These are phyloP conservation scores for Koerneria pararmatus DNA, from an alignment of 2,888 invertebrate species.

Conservation along the genomic window DNA sequence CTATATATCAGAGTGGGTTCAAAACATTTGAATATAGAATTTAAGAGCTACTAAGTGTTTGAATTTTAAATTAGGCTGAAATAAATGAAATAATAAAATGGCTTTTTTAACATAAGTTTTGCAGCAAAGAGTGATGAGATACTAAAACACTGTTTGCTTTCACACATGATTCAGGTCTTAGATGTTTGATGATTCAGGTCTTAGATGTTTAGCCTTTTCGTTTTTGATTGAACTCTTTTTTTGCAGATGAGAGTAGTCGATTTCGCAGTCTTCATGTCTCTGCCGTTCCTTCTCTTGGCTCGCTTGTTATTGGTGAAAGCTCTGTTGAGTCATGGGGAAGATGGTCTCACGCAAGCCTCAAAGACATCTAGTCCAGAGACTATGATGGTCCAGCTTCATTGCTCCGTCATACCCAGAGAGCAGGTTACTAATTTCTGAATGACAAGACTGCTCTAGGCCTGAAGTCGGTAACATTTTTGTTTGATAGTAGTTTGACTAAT, in stretches of 20 bases:
- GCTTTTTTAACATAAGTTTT: background rate
- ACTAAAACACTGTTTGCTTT: too few relatives aligned
- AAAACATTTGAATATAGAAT: too few relatives aligned
- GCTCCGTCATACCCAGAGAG: constrained; percentile 39
- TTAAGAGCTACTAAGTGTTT: too few relatives aligned
- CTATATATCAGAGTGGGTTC: too few relatives aligned
- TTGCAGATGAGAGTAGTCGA: constrained; percentile 45
- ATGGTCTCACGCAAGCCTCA: constrained; percentile 10
- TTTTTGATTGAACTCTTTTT: background rate
- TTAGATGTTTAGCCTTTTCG: background rate
- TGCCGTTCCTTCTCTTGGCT: constrained; percentile 43
- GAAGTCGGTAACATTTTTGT: background rate
- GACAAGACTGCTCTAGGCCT: background rate
- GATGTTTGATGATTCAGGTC: too few relatives aligned
- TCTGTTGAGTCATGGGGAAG: constrained; percentile 23
- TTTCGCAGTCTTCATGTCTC: constrained; percentile 42
- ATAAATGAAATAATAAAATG: background rate
- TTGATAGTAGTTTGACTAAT: too few relatives aligned
- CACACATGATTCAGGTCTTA: too few relatives aligned
- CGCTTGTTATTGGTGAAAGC: constrained; percentile 36
- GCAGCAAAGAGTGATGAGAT: too few relatives aligned
- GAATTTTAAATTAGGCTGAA: background rate
- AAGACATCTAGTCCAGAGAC: constrained; percentile 16
- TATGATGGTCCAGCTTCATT: constrained; percentile 42
- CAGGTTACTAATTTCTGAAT: constrained; percentile 27